Base-by-base conservation (phyloP, 2,113 vertebrate genomes). In the Podocnemis expansa region DNA sequence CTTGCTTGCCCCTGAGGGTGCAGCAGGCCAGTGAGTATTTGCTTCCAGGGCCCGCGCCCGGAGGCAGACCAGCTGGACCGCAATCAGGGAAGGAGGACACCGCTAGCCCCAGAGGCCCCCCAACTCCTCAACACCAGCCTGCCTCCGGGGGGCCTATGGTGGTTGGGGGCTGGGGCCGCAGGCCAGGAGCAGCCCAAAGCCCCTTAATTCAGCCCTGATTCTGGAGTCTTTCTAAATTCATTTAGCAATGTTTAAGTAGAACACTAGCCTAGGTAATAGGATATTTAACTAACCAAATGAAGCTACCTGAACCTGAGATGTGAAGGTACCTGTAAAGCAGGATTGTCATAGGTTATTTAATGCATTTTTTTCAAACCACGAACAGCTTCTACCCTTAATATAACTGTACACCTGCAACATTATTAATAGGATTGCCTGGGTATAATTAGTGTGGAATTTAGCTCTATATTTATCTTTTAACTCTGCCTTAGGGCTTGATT, bases 361-460 rank as follows among this genome's bases (percentile, higher is more conserved):
- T 82, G 78, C 80, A 90, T 93, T 47, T 58, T n/a, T 94, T 92
- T 87, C 41, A 96, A 96, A 93, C 91, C 60, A 93, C 34, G 29
- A 63, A 56, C 82, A 78, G 47, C n/a, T 80, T 89, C 22, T 80
- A 31, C 49, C 58, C 21, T 84, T 82, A 90, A 27, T 78, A 27
- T 14, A 91, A 90, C 41, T 51, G 45, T 41, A 41, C 22, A 22
- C 29, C 43, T 89, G 73, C 12, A 49, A 38, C 38, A 27, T 45
- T 45, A 14, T 38, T 76, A 88, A 79, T 45, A 25, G 38, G n/a
- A 87, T 6, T 60, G 9, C 8, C 10, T 21, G 51, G 70, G 73
- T 87, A 88, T 52, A 58, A 92, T 47, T 67, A 60, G 78, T 19
- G 76, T 67, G 43, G 91, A 91, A 94, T 14, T 38, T 38, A 63